Conservation (phyloP, 2,888 invertebrate species). For the Ceriagrion tenellum region DNA sequence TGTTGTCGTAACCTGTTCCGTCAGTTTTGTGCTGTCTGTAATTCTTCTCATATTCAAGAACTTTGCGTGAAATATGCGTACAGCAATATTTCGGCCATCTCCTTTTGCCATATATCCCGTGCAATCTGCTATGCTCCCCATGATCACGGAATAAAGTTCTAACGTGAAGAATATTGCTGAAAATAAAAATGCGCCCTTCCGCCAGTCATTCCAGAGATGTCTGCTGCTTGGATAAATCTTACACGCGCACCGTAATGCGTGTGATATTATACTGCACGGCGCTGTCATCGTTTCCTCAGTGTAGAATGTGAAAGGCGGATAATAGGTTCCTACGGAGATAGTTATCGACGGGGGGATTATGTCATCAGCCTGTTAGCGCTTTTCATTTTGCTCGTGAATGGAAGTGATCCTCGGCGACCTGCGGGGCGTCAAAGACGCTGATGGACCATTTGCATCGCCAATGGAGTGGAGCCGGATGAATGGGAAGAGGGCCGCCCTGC, state of each 20-base stretch:
- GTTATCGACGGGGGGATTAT: neutral
- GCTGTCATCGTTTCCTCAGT: neutral
- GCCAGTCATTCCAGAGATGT: neutral
- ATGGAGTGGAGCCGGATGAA: neutral
- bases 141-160: no score
- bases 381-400: neutral
- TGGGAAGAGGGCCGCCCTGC: neutral
- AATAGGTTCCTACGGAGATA: neutral
- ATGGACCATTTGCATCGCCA: neutral
- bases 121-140: no score
- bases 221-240: neutral
- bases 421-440: constrained; percentile 12
- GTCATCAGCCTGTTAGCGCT: constrained; percentile 8
- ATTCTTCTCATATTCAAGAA: no score
- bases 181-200: neutral
- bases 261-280: neutral
- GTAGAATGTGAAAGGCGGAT: neutral
- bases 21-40: no score
- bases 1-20: no score
- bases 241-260: neutral
- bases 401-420: neutral
- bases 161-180: no score
- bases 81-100: no score
- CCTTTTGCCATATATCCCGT: no score
- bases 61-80: no score